Evolutionary conservation across 2,888 invertebrate genomes (phyloP).

Genomic region (Drosophila colorata): DNA sequence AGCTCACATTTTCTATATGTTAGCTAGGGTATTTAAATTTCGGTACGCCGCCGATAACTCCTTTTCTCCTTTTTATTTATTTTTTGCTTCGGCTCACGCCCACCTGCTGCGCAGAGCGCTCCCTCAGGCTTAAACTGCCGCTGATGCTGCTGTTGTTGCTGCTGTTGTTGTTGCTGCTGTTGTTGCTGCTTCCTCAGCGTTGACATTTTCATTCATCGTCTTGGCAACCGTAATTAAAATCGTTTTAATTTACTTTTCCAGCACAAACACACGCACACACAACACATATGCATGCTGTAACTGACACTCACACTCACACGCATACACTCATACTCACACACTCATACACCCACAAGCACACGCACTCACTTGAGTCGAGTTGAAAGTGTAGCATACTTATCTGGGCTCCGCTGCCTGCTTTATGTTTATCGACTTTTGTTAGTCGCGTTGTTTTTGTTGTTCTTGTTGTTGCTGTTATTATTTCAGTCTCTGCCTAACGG

Average conservation of each 20-base stretch:
- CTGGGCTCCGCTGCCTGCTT: conserved; percentile 62
- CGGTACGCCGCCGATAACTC: neutral
- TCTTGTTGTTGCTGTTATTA: conserved; percentile 62
- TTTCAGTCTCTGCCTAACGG: conserved; percentile 63
- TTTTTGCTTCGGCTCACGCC: conserved; percentile 18
- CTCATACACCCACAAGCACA: conserved; percentile 5
- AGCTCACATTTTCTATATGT: neutral
- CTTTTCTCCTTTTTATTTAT: conserved; percentile 14
- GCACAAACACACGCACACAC: conserved; percentile 45
- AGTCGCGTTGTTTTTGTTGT: conserved; percentile 49
- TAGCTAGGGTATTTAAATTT: neutral
- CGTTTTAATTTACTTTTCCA: conserved; percentile 82
- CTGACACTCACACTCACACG: conserved; percentile 16
- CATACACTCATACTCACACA: conserved; percentile 25
- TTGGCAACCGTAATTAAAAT: conserved; percentile 83
- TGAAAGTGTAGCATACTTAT: conserved; percentile 75
- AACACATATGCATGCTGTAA: conserved; percentile 4
- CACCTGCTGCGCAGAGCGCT: conserved; percentile 57
- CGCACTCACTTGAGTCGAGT: conserved; percentile 12
- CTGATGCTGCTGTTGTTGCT: conserved; percentile 25
- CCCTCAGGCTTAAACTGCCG: conserved; percentile 31
- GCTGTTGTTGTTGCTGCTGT: conserved; percentile 39
- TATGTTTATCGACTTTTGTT: conserved; percentile 82
- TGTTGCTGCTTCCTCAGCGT: conserved; percentile 46
- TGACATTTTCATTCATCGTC: conserved; percentile 83